These are phyloP conservation scores for Ectobius pallidus DNA, from an alignment of 2,888 invertebrate species.

Conservation along the genomic window DNA sequence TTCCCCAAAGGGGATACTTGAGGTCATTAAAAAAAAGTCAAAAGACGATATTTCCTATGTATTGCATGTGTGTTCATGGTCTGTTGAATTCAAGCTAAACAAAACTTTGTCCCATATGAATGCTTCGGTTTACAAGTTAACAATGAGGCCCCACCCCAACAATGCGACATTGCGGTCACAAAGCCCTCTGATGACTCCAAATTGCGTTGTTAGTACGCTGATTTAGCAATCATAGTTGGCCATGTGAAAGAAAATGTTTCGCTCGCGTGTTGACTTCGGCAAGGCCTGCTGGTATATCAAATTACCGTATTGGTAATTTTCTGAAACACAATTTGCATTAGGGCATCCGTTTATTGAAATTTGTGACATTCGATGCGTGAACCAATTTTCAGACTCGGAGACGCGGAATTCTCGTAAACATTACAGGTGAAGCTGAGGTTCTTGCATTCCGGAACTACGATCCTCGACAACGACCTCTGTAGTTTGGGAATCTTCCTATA, in stretches of 20 bases:
- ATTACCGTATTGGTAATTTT: constrained; percentile 2
- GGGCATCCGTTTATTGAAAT: constrained; percentile 12
- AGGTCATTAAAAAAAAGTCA: background rate
- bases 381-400: constrained; percentile 13
- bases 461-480: too few species aligned
- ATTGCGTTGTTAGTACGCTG: constrained; percentile 19
- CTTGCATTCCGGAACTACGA: too few species aligned
- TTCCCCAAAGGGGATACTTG: background rate
- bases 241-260: constrained; percentile 24
- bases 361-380: constrained; percentile 24
- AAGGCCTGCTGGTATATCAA: background rate
- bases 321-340: constrained; percentile 2
- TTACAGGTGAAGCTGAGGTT: too few species aligned
- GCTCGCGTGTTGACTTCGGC: constrained; percentile 9
- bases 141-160: constrained; percentile 20
- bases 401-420: too few species aligned
- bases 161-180: constrained; percentile 23
- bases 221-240: constrained; percentile 23
- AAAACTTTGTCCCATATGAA: constrained; percentile 6
- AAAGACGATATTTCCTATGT: background rate
- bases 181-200: constrained; percentile 11
- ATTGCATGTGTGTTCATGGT: constrained; percentile 12
- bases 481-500: too few species aligned
- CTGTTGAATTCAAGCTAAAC: background rate
- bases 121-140: constrained; percentile 2